These are phyloP conservation scores for Petrolisthes manimaculis DNA, from an alignment of 2,888 invertebrate genomes.

Conservation along the genomic window DNA sequence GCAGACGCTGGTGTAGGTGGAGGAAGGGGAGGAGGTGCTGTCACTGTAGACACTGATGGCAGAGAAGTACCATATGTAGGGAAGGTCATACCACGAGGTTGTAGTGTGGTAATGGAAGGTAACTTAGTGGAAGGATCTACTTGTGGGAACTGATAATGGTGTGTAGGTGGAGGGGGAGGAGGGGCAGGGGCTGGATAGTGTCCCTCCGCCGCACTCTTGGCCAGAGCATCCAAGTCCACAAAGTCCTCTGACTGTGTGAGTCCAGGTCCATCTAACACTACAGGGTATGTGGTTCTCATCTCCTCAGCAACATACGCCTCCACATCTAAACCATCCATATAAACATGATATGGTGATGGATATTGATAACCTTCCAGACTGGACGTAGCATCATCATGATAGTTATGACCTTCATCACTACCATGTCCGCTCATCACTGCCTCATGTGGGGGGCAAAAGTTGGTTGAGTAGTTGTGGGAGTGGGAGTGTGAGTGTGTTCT, in stretches of 20 bases:
- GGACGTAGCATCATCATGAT: conserved; percentile 30
- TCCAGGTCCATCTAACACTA: conserved; percentile 35
- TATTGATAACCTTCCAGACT: conserved; percentile 35
- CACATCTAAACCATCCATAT: conserved; percentile 49
- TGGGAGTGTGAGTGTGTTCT: conserved; percentile 30
- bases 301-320: conserved; percentile 55
- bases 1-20: conserved; percentile 26
- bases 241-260: conserved; percentile 62
- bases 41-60: conserved; percentile 47
- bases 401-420: conserved; percentile 39
- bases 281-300: conserved; percentile 27
- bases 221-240: conserved; percentile 64
- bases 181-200: conserved; percentile 36
- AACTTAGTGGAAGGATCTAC: conserved; percentile 36
- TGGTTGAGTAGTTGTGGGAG: conserved; percentile 43
- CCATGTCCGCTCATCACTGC: neutral
- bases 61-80: conserved; percentile 40
- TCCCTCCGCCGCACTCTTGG: conserved; percentile 61
- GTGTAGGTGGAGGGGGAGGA: neutral
- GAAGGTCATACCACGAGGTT: conserved; percentile 43
- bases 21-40: conserved; percentile 26
- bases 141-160: conserved; percentile 39
- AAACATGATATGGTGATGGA: conserved; percentile 41
- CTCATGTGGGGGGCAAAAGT: conserved; percentile 32
- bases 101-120: conserved; percentile 48